Conservation (phyloP, 1,140 invertebrate genomes). For the Trichonephila clavata region DNA sequence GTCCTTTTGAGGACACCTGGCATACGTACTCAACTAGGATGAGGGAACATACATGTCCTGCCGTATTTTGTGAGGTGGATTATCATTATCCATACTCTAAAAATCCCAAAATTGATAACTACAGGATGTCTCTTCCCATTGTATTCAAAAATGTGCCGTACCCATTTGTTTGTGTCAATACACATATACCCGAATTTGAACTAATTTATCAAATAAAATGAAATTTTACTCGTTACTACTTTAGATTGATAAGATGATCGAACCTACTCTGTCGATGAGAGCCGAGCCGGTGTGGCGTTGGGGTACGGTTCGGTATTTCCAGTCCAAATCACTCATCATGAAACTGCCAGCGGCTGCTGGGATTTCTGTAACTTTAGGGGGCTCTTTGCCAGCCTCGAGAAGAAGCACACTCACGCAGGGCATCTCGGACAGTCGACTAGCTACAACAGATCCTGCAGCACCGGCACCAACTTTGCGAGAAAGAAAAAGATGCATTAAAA, state of each 20-base stretch:
- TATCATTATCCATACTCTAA: too few relatives aligned
- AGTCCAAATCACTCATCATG: slow-evolving; percentile 82
- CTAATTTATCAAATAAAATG: too few relatives aligned
- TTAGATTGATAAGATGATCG: not conserved
- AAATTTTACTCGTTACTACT: too few relatives aligned
- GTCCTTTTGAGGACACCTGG: too few relatives aligned
- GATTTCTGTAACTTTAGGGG: slow-evolving; percentile 55
- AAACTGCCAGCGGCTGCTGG: slow-evolving; percentile 61
- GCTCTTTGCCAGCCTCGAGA: slow-evolving; percentile 85
- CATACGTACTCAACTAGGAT: too few relatives aligned
- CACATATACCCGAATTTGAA: too few relatives aligned
- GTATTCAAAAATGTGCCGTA: too few relatives aligned
- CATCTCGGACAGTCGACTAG: slow-evolving; percentile 84
- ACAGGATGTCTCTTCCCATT: too few relatives aligned
- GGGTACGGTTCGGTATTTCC: slow-evolving; percentile 86
- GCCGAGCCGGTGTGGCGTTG: slow-evolving; percentile 80
- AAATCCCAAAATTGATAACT: too few relatives aligned
- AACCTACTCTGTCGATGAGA: slow-evolving; percentile 21
- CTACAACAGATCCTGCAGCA: slow-evolving; percentile 86
- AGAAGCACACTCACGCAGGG: slow-evolving; percentile 84
- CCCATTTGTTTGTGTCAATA: too few relatives aligned
- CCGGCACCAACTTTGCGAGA: slow-evolving; percentile 85
- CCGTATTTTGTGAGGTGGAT: too few relatives aligned
- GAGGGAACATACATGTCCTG: too few relatives aligned
- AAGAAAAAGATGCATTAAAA: not conserved